Percentiles rank a stretch among this genome's conserved stretches.
Conservation (phyloP, 2,113 vertebrate species). For the Ceratotherium simum region DNA sequence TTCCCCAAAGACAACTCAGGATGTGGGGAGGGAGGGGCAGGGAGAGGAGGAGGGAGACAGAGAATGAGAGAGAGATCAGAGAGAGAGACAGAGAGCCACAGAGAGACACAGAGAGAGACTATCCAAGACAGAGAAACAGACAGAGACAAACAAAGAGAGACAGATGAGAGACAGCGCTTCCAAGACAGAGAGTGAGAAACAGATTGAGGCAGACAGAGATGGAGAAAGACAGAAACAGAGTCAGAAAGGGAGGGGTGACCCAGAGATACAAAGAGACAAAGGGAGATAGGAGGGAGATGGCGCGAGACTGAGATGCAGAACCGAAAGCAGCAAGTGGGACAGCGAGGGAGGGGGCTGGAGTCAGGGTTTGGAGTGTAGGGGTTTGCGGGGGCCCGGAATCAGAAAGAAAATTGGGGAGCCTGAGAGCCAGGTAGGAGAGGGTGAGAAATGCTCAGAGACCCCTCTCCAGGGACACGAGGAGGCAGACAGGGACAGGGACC, state of each 20-base stretch:
- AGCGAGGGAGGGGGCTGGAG: background rate
- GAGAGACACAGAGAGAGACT: background rate
- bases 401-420: background rate
- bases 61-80: background rate
- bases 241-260: too few species aligned
- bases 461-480: background rate
- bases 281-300: background rate
- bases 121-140: background rate
- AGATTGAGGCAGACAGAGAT: background rate
- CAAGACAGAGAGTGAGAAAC: background rate
- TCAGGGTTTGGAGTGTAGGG: background rate
- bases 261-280: background rate
- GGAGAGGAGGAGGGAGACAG: constrained; percentile 68
- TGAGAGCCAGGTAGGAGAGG: background rate
- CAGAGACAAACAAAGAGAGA: background rate
- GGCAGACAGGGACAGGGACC: background rate
- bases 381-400: background rate
- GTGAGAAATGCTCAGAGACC: background rate
- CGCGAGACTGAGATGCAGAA: background rate
- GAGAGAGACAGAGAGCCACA: background rate
- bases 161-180: background rate
- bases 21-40: constrained; percentile 81
- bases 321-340: background rate
- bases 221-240: background rate
- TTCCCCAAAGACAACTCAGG: constrained; percentile 83